Evolutionary conservation across 2,888 invertebrate species (phyloP).

Genomic region (Phyllotreta striolata): DNA sequence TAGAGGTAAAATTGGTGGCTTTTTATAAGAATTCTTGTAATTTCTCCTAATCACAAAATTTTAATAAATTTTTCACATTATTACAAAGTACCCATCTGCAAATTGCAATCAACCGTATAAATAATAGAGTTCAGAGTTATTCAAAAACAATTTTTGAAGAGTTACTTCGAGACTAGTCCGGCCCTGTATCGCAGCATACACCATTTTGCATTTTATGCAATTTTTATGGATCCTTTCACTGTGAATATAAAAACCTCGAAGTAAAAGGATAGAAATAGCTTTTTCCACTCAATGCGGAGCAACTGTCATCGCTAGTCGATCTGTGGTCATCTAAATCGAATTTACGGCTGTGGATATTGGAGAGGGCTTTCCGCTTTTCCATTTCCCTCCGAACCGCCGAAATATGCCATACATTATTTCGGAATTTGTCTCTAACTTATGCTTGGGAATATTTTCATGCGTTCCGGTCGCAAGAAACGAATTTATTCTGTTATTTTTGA

Average conservation of each 20-base stretch:
- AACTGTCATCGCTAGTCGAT: constrained; percentile 53
- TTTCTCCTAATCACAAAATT: too few species aligned
- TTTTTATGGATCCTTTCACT: constrained; percentile 37
- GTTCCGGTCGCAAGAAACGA: constrained; percentile 28
- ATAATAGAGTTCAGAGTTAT: not conserved
- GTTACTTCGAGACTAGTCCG: not conserved
- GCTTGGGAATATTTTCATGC: constrained; percentile 44
- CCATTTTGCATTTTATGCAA: constrained; percentile 35
- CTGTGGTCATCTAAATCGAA: constrained; percentile 60
- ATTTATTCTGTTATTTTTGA: not conserved
- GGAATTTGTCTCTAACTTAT: constrained; percentile 59
- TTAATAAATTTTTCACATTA: too few species aligned
- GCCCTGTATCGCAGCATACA: constrained; percentile 1
- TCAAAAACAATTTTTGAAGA: not conserved
- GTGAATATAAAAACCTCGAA: constrained; percentile 35
- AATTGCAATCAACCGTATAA: not conserved
- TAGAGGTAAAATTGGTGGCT: too few species aligned
- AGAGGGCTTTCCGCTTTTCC: constrained; percentile 48
- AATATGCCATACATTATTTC: constrained; percentile 59
- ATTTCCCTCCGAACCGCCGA: constrained; percentile 39
- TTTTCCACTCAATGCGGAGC: constrained; percentile 51
- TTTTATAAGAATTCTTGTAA: too few species aligned
- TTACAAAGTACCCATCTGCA: too few species aligned
- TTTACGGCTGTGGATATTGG: constrained; percentile 56
- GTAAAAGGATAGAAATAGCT: constrained; percentile 46